Evolutionary conservation across 1,140 invertebrate genomes (phyloP), one percentile per base, ranked within the genome.

Genomic region (Venturia canescens): DNA sequence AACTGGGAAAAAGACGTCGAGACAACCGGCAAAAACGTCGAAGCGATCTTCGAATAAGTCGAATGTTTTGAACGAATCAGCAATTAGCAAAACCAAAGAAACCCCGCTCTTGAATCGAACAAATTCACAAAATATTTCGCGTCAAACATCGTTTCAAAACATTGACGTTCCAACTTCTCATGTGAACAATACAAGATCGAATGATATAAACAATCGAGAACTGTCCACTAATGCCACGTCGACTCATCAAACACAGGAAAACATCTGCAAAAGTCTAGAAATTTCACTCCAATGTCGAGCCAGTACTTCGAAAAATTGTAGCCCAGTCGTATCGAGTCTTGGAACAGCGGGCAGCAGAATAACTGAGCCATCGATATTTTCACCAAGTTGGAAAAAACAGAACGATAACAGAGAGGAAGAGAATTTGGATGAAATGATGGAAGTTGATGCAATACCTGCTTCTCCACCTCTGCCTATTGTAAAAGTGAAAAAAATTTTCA

Each of bases 401-500:
- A 60, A 11, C 23, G 27, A 74, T n/a, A 80, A 79, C 38, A 82
- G 74, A 48, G 38, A 53, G 11, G 77, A 84, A 70, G 48, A 82
- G 7, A 21, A 79, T 34, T 26, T 31, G 18, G 67, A 78, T 78
- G 7, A 7, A 63, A 2, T 34, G 31, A 77, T 77, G 75, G 87
- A 89, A 31, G 87, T 88, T 84, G 91, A 93, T 80, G 83, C 88
- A 15, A 89, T 93, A 23, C 92, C 92, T 21, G 88, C 83, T 60
- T 94, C 93, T 6, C 93, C 93, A 16, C 90, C 93, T 21, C 86
- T 81, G 74, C 85, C 86, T 78, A 89, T 81, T 74, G 91, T 90
- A 83, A 91, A 82, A 89, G 92, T 91, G 1, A 90, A 90, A 83
- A 87, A 91, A 80, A 92, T 95, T 80, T 94, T 95, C 84, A 89